Base-by-base conservation (phyloP, 2,113 vertebrate species). In the Gallinago media region DNA sequence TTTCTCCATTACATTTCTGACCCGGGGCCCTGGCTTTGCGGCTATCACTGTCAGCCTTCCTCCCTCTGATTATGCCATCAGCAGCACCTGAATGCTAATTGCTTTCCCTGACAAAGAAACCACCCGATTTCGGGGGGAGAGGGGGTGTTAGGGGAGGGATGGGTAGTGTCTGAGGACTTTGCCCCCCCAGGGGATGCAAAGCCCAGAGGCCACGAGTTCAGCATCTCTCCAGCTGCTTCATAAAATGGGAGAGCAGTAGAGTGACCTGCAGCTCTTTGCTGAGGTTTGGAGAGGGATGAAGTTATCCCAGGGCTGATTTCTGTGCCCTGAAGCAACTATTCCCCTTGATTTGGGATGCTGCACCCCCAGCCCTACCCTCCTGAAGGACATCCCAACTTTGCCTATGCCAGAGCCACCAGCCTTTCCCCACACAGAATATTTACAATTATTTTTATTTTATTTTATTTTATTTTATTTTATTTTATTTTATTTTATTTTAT, bases 1-100 rank as follows among this genome's bases (percentile, higher is more conserved):
- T 98, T 98, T 96, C 93, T 96, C 92, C 77, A 89, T 96, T 96
- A 92, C 74, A 73, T 94, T 96, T 95, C 92, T 93, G 92, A 96
- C 46, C 92, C 81, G 2, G 27, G 63, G 42, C 77, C 75, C 77
- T 50, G 63, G 59, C 89, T 88, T 92, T 75, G 66, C 32, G 79
- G 86, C 92, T 95, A 83, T 97, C 47, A n/a, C 61, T 92, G 77
- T 68, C 47, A 74, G 87, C 68, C 92, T 94, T 96, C 92, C 85
- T 89, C 91, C 92, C 85, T 94, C 73, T 73, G 94, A 98, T 97
- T 94, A 96, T 55, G 85, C 81, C 76, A 92, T 94, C 67, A 58
- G 68, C 70, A 76, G 63, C 82, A 97, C 74, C 82, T 83, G 91
- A 97, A 97, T 98, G 93, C 62, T 93, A 97, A 92, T 97, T 96